Conservation (phyloP, 2,888 invertebrate species). For the Saturnia pavonia region DNA sequence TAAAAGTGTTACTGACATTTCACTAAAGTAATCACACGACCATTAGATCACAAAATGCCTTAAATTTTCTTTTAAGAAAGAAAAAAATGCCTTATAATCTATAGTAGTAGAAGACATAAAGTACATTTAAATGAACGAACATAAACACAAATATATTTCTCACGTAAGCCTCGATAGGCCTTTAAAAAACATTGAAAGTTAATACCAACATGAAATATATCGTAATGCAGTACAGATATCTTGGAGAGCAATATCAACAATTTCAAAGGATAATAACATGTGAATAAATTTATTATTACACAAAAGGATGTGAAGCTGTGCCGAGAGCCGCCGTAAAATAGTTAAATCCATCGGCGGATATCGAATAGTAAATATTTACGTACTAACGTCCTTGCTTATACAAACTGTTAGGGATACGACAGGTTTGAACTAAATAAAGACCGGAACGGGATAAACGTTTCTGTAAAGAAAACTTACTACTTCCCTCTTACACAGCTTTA, state of each 20-base stretch:
- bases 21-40: not conserved
- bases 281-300: conserved; percentile 23
- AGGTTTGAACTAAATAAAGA: not conserved
- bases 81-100: too few species aligned
- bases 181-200: not conserved
- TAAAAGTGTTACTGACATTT: not conserved
- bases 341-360: conserved; percentile 32
- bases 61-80: not conserved
- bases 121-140: not conserved
- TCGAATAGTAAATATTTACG: conserved; percentile 28
- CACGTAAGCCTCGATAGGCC: not conserved
- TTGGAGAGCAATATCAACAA: conserved; percentile 15
- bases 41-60: too few species aligned
- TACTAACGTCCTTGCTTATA: conserved; percentile 15
- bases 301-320: conserved; percentile 25
- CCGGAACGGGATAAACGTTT: not conserved
- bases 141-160: not conserved
- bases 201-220: not conserved
- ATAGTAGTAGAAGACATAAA: not conserved
- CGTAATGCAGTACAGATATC: conserved; percentile 7
- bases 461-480: not conserved
- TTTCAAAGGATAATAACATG: conserved; percentile 19
- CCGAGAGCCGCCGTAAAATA: conserved; percentile 33
- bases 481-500: too few species aligned
- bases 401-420: conserved; percentile 17